Base-by-base conservation (phyloP, 2,113 vertebrate genomes). In the Labeo catla region DNA sequence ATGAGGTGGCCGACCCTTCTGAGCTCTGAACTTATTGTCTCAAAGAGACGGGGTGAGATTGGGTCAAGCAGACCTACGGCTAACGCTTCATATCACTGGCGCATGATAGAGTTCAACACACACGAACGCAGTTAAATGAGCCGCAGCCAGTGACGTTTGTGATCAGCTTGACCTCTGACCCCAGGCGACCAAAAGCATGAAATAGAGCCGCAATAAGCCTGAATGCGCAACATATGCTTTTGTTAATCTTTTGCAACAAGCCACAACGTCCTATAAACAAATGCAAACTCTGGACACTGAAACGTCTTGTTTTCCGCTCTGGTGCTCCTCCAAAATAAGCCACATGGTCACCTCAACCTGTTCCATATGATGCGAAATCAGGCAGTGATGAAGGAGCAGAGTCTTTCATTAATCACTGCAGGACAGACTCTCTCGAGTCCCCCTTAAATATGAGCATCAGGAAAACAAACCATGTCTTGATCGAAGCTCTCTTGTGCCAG, bases 111-210 rank as follows among this genome's bases (percentile, higher is more conserved):
- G 21, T 39, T 76, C 45, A 49, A 12, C 19, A 23, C 43, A 6
- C 39, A 76, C n/a, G 16, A 78, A 39, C 2, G 28, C 49, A 39
- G 34, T 78, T 19, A 79, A 78, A 79, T 57, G 34, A 59, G 52
- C 49, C 9, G 2, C 2, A 11, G 50, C 23, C 76, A 57, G 15
- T 36, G 28, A 19, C 8, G 6, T 23, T 28, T 34, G 28, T 77
- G 76, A 77, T 52, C 4, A 36, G 76, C 49, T 59, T 79, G 76
- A 79, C 52, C 50, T 79, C 50, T 59, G 76, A 79, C 52, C 52
- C 57, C 15, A 36, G 52, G 52, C 36, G 34, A 57, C 52, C 36
- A 50, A 28, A 8, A 11, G 47, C n/a, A 28, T 50, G n/a, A 76
- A 49, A 43, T 4, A 4, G n/a, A 28, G 28, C 28, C 2, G 2